Base-by-base conservation (phyloP, 2,113 vertebrate species). In the Epinephelus moara region DNA sequence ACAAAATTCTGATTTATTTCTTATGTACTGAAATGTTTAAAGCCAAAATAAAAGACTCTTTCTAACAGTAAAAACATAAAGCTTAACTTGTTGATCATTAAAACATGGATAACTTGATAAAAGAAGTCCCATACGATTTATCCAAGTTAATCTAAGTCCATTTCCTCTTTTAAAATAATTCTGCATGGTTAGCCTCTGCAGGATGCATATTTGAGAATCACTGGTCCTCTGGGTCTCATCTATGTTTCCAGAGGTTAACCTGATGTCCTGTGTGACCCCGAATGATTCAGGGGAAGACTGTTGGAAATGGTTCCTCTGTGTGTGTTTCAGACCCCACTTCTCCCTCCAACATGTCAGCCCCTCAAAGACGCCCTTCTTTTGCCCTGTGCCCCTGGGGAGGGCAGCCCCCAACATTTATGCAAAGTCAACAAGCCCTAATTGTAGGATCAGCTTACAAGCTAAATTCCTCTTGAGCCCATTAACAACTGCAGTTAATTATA, bases 401-500 rank as follows among this genome's bases (percentile, higher is more conserved):
- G 72, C 79, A 74, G 63, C 88, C 91, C 84, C 85, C 82, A 76
- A 92, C 93, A 95, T 95, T 94, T 93, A 95, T 95, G 93, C 94
- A 95, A 94, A 95, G 93, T 93, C 94, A 94, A 96, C 93, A 95
- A 94, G 94, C 89, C 90, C 92, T 95, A 95, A 96, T 95, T 95
- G 94, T 92, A 84, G 93, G 89, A 94, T 96, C 93, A 63, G 79
- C 78, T 96, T 95, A 94, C 94, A 86, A 91, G 84, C 85, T 60
- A 91, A 93, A 94, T 95, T 95, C 93, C 89, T 93, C 92, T 86
- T 85, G 92, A 94, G 90, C 90, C 91, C 93, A 94, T 95, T 95
- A 95, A 92, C 91, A 91, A 93, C 91, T 95, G 90, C 88, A 90
- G 93, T 93, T 92, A 94, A 94, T 95, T 94, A 93, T 75, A 86